Conservation (phyloP, 2,888 invertebrate species). For the Neoaliturus tenellus region DNA sequence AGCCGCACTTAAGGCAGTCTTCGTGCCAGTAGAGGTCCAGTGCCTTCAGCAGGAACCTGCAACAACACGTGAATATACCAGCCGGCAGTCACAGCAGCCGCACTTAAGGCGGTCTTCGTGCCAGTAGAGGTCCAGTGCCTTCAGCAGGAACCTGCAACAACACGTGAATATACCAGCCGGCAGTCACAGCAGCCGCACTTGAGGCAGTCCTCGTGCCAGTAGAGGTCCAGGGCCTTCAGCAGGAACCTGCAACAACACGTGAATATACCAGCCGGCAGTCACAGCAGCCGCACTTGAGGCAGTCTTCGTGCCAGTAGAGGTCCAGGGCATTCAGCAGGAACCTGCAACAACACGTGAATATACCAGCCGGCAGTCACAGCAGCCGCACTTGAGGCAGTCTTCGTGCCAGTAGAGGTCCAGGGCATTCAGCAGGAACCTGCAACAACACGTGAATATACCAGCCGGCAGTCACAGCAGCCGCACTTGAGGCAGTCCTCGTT, state of each 20-base stretch:
- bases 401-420: constrained; percentile 96
- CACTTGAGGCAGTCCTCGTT: constrained; percentile 93
- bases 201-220: constrained; percentile 93
- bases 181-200: constrained; percentile 96
- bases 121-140: constrained; percentile 94
- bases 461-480: constrained; percentile 93
- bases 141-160: constrained; percentile 78
- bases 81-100: constrained; percentile 93
- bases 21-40: constrained; percentile 96
- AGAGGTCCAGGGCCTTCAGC: constrained; percentile 90
- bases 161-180: too few relatives aligned
- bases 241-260: constrained; percentile 76
- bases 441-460: too few relatives aligned
- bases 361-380: constrained; percentile 95
- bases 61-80: too few relatives aligned
- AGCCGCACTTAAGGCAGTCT: constrained; percentile 90
- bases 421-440: constrained; percentile 83
- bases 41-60: constrained; percentile 83
- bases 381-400: constrained; percentile 90
- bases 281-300: constrained; percentile 92
- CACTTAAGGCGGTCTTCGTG: constrained; percentile 93
- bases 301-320: constrained; percentile 94
- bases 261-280: constrained; percentile 95
- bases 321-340: constrained; percentile 89
- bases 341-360: too few relatives aligned